Base-by-base conservation (phyloP, 2,113 vertebrate genomes). In the Pachypanchax playfairii region DNA sequence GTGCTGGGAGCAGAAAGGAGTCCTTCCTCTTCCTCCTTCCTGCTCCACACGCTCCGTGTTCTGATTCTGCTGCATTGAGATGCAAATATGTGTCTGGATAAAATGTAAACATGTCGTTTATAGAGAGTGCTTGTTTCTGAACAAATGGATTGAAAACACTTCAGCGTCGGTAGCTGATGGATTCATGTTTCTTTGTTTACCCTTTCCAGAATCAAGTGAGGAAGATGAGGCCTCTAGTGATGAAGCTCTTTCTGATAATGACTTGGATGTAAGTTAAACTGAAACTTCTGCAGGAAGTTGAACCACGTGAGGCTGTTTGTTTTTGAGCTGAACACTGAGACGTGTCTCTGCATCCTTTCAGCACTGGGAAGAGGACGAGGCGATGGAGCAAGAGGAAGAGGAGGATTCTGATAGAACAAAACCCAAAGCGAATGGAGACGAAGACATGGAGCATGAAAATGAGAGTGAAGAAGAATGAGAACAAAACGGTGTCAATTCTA, bases 401-500 rank as follows among this genome's bases (percentile, higher is more conserved):
- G 85, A 91, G 8, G 93, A 94, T 18, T 84, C 89, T 5, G 94
- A 94, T 20, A 87, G 89, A 65, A 91, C 90, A 70, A 93, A 96
- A 73, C 94, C 94, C 73, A 97, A 96, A 88, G 87, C 94, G 2
- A 98, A 96, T 24, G 95, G 95, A 11, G 97, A 98, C 75, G 98
- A 96, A 35, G 96, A 98, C 77, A 91, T 95, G 88, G 96, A 99
- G 51, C 93, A 92, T 14, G 96, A 91, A 52, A 96, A 97, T 2
- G 96, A 95, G 89, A 98, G 97, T 36, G 97, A 98, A 90, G 96
- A 98, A 81, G 96, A 99, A 82, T 98, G 91, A 92, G 68, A 56
- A 4, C 17, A 12, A 48, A 26, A 24, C 66, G 43, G 57, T 2
- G 10, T 50, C 41, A 70, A 49, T 64, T 44, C 47, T 49, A 73